Evolutionary conservation across 2,888 invertebrate genomes (phyloP), one percentile per base, ranked within the genome.

Genomic region (Biston betularia): DNA sequence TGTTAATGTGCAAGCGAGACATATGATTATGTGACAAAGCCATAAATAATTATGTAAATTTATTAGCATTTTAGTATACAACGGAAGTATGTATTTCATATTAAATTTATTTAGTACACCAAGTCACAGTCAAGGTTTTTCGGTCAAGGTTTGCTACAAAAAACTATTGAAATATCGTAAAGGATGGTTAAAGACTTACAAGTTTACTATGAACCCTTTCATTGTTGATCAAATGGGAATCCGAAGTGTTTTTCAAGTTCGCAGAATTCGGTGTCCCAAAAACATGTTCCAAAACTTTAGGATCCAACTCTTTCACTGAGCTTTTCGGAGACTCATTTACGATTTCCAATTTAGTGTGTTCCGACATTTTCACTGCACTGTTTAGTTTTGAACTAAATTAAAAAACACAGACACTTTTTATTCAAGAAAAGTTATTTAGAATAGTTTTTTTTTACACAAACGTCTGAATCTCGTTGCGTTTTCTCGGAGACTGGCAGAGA

Each of bases 211-310:
- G 69, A 9, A 75, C 79, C 48, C 68, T 84, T 45, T 86, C 85
- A 53, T 81, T 86, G 11, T 79, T 65, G 33, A 84, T 73, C 10
- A 75, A 49, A 57, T 61, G 50, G 1, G 45, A 38, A 12, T 62
- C 65, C 14, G 14, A 56, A 38, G 42, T 33, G 49, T 68, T 69
- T 53, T 53, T 53, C 35, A n/a, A 4, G 46, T 82, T 83, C 6
- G 81, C 77, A 0, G 82, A 75, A 12, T 71, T 71, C 6, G 87
- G 83, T 9, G 73, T 85, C 0, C 91, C 90, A 65, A 92, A 92
- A 63, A 92, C 80, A 82, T 82, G 83, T 53, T 89, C 89, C 0
- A 92, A 75, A 7, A 83, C 85, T 33, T 84, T 83, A 38, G 80
- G 61, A 49, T 90, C 85, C 55, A 74, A 1, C 0, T 68, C 61